Evolutionary conservation across 23 tunicate genomes (phyloP), one percentile per base, ranked within the genome.

Genomic region (Oikopleura dioica): DNA sequence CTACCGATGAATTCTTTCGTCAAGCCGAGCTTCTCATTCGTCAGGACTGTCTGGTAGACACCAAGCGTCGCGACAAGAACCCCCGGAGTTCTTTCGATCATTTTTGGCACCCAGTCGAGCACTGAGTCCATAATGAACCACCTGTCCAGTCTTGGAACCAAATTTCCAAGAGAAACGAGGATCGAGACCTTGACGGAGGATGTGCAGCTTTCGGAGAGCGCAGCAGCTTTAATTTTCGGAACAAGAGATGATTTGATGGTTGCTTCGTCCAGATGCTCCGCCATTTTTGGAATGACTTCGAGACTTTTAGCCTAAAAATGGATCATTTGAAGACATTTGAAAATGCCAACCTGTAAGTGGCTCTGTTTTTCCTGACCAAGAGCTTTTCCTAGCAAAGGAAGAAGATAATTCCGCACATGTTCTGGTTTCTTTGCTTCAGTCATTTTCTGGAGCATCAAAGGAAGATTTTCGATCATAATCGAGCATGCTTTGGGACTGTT

Each of bases 81-180:
- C n/a, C 96, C 96, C 32, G 96, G 89, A 72, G 84, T 89, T 59
- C 85, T 69, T 4, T 83, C 81, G 12, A 76, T 68, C 0, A 89
- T 77, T 50, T 84, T 81, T 26, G 76, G 83, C 35, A 89, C 79
- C 31, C 78, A 77, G n/a, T 80, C 69, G 36, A 89, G 38, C 38
- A 89, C 59, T 38, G 84, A 84, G 38, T 89, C 96, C 38, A 84
- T 84, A n/a, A 82, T 78, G 44, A 78, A 82, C 96, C 96, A 89
- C 36, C 82, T 85, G 78, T 89, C 96, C 59, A 89, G 82, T 68
- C 31, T 37, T 1, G 89, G 77, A 1, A 89, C 72, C 23, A 89
- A 81, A 37, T 89, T 89, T 36, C 89, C 89, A 12, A 78, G 69
- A 69, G 89, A 89, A 28, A 89, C 96, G 59, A 89, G 82, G 12